Evolutionary conservation across 2,797 vertebrate genomes (phyloP).

Genomic region (Lateolabrax maculatus): DNA sequence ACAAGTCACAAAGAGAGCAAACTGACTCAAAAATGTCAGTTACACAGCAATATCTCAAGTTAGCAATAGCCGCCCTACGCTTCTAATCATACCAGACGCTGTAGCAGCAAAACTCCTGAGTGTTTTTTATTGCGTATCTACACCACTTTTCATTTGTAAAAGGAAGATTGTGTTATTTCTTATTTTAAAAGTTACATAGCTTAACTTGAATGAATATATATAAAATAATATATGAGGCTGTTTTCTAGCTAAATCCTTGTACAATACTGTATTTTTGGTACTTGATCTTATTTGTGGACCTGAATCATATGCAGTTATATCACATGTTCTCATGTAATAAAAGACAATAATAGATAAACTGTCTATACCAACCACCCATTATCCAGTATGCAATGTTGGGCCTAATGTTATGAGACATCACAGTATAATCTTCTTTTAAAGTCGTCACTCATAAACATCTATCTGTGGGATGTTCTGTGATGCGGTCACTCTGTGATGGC

Average conservation of each 20-base stretch:
- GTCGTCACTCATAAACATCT: conserved; percentile 51
- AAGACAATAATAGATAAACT: neutral
- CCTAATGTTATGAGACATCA: conserved; percentile 26
- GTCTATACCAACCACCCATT: neutral
- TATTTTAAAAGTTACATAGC: neutral
- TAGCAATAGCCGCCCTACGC: neutral
- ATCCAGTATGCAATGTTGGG: neutral
- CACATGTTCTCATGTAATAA: neutral
- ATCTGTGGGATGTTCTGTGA: conserved; percentile 33
- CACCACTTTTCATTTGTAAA: neutral
- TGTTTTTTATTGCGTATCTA: neutral
- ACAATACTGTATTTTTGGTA: neutral
- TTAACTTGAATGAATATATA: neutral
- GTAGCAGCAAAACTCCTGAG: neutral
- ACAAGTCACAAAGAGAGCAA: neutral
- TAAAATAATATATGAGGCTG: no score
- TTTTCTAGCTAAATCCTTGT: neutral
- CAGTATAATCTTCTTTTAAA: conserved; percentile 10
- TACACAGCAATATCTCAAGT: neutral
- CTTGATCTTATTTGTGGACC: neutral
- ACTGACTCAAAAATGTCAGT: neutral
- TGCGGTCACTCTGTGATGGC: conserved; percentile 52
- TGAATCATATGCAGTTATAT: neutral
- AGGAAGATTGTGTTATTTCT: neutral
- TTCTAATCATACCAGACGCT: neutral